Evolutionary conservation across 2,797 vertebrate species (phyloP), one percentile per base, ranked within the genome.

Genomic region (Gallinago solitaria): DNA sequence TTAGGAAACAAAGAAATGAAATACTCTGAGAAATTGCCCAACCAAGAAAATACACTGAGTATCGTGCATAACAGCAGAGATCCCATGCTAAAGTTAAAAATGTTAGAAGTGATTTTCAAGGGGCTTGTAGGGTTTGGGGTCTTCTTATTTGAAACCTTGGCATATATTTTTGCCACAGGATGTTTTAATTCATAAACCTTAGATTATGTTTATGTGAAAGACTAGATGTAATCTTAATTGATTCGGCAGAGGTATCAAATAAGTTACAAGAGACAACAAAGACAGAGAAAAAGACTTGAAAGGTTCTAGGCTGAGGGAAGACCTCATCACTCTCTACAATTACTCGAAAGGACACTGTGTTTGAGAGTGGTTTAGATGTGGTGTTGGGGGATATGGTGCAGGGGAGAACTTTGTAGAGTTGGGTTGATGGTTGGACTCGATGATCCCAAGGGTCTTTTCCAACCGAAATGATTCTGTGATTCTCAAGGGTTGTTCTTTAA

Each of bases 101-200:
- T 17, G 3, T 33, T 74, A 24, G 75, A 77, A 41, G 9, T 12
- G 13, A 32, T 32, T 45, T 91, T 83, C 25, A 0, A 50, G 23
- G 10, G 4, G 0, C 64, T 83, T 47, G 2, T 30, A n/a, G 2
- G 2, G 1, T 32, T 59, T 15, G 0, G 17, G 0, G 17, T 41
- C 25, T 80, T 73, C 85, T 70, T 7, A 25, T 56, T 70, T 70
- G 37, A 24, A 25, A 6, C 8, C 17, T 77, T 5, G 17, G 11
- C 1, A n/a, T 51, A 21, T 48, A 51, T 53, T 79, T 91, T 76
- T 57, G 6, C 11, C 12, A 77, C 41, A 79, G 76, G 2, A 20
- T 12, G 1, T 54, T 80, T 87, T 50, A 6, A 63, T 63, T 59
- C 7, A 47, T 74, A 56, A 76, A 48, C 5, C 7, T 82, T 60